Evolutionary conservation across 2,888 invertebrate genomes (phyloP).

Genomic region (Epirrhoe alternata): DNA sequence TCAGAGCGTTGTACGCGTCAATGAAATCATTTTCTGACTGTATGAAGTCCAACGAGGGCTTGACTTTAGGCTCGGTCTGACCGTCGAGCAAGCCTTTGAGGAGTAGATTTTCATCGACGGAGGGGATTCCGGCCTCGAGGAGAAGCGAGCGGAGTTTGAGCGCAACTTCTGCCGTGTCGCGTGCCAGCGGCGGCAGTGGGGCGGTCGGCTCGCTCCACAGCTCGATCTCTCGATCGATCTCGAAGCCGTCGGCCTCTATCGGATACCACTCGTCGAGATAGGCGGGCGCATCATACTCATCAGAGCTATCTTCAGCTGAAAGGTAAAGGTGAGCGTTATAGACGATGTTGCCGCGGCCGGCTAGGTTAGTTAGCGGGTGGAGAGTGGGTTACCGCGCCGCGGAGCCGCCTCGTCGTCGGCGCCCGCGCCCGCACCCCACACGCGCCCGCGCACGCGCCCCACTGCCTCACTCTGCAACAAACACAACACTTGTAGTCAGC

Average conservation of each 20-base stretch:
- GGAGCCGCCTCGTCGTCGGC: slow-evolving; percentile 77
- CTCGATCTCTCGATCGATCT: slow-evolving; percentile 34
- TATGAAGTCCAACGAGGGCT: slow-evolving; percentile 63
- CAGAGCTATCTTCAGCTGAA: slow-evolving; percentile 84
- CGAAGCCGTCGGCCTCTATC: slow-evolving; percentile 49
- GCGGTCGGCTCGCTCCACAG: slow-evolving; percentile 38
- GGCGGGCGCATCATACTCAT: slow-evolving; percentile 70
- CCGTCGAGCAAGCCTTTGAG: slow-evolving; percentile 59
- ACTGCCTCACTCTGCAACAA: slow-evolving; percentile 58
- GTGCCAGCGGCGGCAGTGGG: slow-evolving; percentile 31
- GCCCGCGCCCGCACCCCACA: slow-evolving; percentile 79
- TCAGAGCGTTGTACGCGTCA: slow-evolving; percentile 78
- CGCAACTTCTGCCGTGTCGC: slow-evolving; percentile 59
- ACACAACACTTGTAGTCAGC: background rate
- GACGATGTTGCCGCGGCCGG: slow-evolving; percentile 49
- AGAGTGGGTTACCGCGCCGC: slow-evolving; percentile 76
- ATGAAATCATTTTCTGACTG: slow-evolving; percentile 81
- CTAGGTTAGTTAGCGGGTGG: slow-evolving; percentile 39
- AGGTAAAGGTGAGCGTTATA: slow-evolving; percentile 79
- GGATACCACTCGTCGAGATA: slow-evolving; percentile 78
- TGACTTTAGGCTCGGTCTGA: slow-evolving; percentile 12
- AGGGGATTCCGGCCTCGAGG: slow-evolving; percentile 65
- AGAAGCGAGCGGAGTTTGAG: slow-evolving; percentile 67
- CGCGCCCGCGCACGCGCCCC: slow-evolving; percentile 71
- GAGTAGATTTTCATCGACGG: slow-evolving; percentile 67